Base-by-base conservation (phyloP, 2,113 vertebrate genomes). In the Sphyrna mokarran region DNA sequence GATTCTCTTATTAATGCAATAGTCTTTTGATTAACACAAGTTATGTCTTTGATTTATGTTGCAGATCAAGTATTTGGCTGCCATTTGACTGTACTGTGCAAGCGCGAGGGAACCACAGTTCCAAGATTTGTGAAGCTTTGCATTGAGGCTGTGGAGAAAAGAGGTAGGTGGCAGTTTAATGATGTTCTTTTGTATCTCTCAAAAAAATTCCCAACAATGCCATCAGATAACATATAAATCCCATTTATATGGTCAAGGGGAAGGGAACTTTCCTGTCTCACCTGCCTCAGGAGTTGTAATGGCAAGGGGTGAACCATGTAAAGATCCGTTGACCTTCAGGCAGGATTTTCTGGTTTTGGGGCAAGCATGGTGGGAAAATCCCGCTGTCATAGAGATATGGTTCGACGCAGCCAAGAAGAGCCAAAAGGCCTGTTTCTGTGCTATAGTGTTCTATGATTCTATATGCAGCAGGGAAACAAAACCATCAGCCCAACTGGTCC, bases 31-130 rank as follows among this genome's bases (percentile, higher is more conserved):
- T 95, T 76, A 61, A 95, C 69, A 43, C 40, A 13, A 76, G 26
- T 72, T 76, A 22, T 95, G 68, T 95, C 22, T 95, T 72, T 72
- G 43, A 68, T 61, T 97, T 96, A 89, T 95, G 96, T 97, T 95
- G 68, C 96, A 99, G 99, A 99, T 97, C 98, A 98, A 97, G 98
- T 99, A 96, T 99, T 99, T 97, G 99, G 99, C 96, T 99, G 98
- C 96, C 97, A 98, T 96, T 97, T 99, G 96, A 97, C 97, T 96
- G 97, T 97, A 87, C 98, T 99, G 93, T 99, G 98, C 95, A 97
- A 98, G 95, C 98, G 98, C 0, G 98, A 99, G 97, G 98, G 98
- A 97, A 98, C 97, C 95, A 98, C 98, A 0, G 98, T 99, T 66
- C 99, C 99, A 0, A 96, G 96, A 72, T 99, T 99, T 95, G 98